These are phyloP conservation scores for Smittia sp. DNA, from an alignment of 2,888 invertebrate genomes.

Conservation along the genomic window DNA sequence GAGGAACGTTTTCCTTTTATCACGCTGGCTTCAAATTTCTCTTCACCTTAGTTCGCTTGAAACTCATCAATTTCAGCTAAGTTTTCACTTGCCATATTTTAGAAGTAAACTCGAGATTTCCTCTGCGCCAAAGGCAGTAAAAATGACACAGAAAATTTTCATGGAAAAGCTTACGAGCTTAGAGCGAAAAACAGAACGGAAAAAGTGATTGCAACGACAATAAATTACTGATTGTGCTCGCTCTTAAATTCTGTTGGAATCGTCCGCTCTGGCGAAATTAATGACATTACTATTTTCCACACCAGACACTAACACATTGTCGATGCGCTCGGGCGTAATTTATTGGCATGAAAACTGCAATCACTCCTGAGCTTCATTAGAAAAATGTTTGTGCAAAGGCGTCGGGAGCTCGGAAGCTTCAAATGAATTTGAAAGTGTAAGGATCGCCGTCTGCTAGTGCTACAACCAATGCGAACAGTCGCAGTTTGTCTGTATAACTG, in stretches of 20 bases:
- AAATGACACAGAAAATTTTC: not conserved
- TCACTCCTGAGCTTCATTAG: too few relatives aligned
- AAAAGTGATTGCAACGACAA: conserved; percentile 23
- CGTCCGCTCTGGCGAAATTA: conserved; percentile 1
- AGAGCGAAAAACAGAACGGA: not conserved
- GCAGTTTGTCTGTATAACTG: too few relatives aligned
- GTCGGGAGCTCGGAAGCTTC: too few relatives aligned
- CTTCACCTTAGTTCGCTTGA: too few relatives aligned
- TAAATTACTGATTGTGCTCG: conserved; percentile 25
- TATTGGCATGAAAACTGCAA: not conserved
- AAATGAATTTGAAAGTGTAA: too few relatives aligned
- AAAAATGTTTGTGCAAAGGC: too few relatives aligned
- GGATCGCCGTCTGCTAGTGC: too few relatives aligned
- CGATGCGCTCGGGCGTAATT: not conserved
- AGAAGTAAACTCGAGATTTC: not conserved
- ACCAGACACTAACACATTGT: conserved; percentile 12
- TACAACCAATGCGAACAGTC: too few relatives aligned
- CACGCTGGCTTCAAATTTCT: too few relatives aligned
- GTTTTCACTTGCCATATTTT: too few relatives aligned
- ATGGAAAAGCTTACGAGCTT: not conserved
- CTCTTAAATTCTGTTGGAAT: conserved; percentile 24
- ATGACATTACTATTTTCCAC: conserved; percentile 2
- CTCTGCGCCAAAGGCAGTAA: not conserved
- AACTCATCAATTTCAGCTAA: too few relatives aligned
- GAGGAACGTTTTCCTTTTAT: too few relatives aligned